Evolutionary conservation across 2,797 vertebrate genomes (phyloP).

Genomic region (Alfaro cultratus): DNA sequence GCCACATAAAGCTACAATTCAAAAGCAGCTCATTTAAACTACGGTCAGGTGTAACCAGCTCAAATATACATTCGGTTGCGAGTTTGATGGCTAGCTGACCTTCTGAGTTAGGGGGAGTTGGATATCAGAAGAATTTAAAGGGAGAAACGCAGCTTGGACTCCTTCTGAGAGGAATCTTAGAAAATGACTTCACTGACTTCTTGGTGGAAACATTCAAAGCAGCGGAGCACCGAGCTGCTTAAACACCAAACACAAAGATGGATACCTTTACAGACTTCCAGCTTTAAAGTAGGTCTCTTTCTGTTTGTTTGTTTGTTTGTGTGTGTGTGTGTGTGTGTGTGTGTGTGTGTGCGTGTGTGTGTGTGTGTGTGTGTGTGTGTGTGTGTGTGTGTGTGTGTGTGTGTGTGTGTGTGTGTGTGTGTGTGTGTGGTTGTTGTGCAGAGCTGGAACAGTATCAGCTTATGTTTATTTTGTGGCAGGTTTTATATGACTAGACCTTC

Average conservation of each 20-base stretch:
- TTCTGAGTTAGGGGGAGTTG: conserved; percentile 16
- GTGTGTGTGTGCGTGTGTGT: background rate
- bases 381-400: background rate
- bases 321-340: background rate
- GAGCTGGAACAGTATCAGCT: conserved; percentile 18
- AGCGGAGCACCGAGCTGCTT: conserved; percentile 59
- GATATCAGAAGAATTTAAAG: background rate
- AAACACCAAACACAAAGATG: conserved; percentile 72
- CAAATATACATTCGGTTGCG: conserved; percentile 29
- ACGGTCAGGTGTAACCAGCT: conserved; percentile 40
- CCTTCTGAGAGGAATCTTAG: conserved; percentile 9
- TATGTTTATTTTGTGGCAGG: conserved; percentile 28
- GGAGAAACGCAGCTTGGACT: background rate
- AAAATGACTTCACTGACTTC: conserved; percentile 67
- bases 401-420: too few relatives aligned
- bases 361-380: too few relatives aligned
- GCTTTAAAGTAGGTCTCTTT: conserved; percentile 75
- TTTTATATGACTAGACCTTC: conserved; percentile 7
- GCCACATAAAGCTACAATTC: conserved; percentile 67
- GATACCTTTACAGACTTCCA: conserved; percentile 78
- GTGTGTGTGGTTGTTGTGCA: background rate
- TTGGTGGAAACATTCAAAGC: conserved; percentile 62
- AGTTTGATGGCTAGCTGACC: conserved; percentile 26
- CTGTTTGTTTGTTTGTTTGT: background rate
- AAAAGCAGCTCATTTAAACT: conserved; percentile 43